Base-by-base conservation (phyloP, 2,113 vertebrate genomes). In the Turnix velox region DNA sequence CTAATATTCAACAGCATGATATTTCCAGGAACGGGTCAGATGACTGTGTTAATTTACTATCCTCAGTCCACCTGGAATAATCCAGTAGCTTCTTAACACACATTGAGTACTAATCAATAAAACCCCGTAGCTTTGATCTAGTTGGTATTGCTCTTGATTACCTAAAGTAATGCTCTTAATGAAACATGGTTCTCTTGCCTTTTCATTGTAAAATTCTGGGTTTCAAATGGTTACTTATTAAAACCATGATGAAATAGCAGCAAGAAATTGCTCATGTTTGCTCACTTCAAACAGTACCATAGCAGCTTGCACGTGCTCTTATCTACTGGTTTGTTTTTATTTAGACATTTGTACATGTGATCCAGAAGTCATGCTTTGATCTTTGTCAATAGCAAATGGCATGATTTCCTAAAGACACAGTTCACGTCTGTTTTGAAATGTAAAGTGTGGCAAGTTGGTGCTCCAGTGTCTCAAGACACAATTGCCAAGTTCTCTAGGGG, bases 11-110 rank as follows among this genome's bases (percentile, higher is more conserved):
- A 33, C 11, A 49, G 12, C 1, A 1, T 75, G 65, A 4, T 65
- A 79, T 92, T 95, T 96, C 87, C 91, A 84, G 54, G 91, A 91
- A 93, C 12, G 68, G 67, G 49, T 45, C 51, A 57, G 43, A 71
- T 62, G 49, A 87, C 37, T 83, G 37, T 73, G 28, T 55, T 91
- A 87, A 87, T 87, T 92, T 85, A 58, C 76, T 63, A 35, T 54
- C n/a, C 52, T 75, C 74, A 67, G 35, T 46, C 77, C 61, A 87
- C 43, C 54, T 90, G 77, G 88, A 94, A 79, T 14, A 84, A 72
- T 23, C 46, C 63, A 76, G 74, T 48, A 4, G 1, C 77, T 87
- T 81, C 62, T 76, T 92, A 95, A 90, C 63, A 90, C 58, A 48
- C 37, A 40, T 24, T 0, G 25, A 77, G 77, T 59, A 81, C 89